Base-by-base conservation (phyloP, 2,113 vertebrate species). In the Gymnogyps californianus region DNA sequence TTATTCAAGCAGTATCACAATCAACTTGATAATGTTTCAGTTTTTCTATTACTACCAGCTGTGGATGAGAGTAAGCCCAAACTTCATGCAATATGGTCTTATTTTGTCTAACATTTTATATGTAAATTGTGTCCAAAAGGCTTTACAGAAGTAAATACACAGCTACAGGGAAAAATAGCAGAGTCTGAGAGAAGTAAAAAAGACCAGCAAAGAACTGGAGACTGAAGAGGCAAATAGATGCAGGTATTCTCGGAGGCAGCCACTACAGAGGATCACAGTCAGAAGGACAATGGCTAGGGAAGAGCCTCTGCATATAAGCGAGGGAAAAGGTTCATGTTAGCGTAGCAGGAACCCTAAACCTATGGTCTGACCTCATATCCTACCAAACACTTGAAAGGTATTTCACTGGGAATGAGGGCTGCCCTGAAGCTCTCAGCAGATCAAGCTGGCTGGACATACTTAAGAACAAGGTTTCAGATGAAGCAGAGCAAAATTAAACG, bases 31-130 rank as follows among this genome's bases (percentile, higher is more conserved):
- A 95, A 87, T 38, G 70, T 91, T 96, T 96, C 84, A 83, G 70
- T 46, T 94, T 95, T 83, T 86, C 75, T 94, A 97, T 96, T 93
- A 80, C 59, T 96, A 94, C 89, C 95, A 96, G 78, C 95, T 97
- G 95, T 91, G 87, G 55, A 71, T 66, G 46, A 66, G 75, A 85
- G 36, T 57, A 96, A 96, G 67, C 47, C 58, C 71, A 83, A 91
- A 61, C 15, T 93, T 88, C 51, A 86, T 55, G 47, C 31, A 96
- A 58, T 67, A 47, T 31, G 65, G 74, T 65, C 84, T 65, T 54
- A 83, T 72, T 93, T 85, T 74, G 62, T 79, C 70, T 62, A 88
- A 61, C 1, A 86, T 90, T 93, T 94, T 59, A 31, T 51, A 91
- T 36, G 62, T 62, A 86, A 94, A 80, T 72, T 83, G 16, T 61